A percentile compares a stretch with the other conserved stretches of the same genome.
Conservation (phyloP, 2,888 invertebrate genomes). For the Leucophora obtusa region DNA sequence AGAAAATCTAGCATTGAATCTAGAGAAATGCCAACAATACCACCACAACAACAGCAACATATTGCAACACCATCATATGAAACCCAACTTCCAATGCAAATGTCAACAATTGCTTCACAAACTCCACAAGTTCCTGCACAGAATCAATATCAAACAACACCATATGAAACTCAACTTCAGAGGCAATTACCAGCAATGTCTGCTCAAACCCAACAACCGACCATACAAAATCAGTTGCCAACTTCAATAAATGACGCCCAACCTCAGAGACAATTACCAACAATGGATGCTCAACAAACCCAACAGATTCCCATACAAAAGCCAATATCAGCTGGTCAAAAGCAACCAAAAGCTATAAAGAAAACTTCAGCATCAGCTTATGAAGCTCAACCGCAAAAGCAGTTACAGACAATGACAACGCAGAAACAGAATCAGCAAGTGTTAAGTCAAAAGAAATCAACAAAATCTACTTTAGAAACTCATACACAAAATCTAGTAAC, state of each 20-base stretch:
- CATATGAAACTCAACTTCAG: neutral
- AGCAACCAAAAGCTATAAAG: neutral
- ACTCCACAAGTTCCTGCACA: too few species aligned
- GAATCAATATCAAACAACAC: neutral
- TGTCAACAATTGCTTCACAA: neutral
- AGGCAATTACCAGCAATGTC: neutral
- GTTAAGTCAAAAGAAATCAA: constrained; percentile 42
- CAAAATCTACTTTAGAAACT: constrained; percentile 49
- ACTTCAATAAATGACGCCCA: neutral
- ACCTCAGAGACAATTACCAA: constrained; percentile 9
- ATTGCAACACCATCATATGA: neutral
- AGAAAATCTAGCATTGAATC: constrained; percentile 14
- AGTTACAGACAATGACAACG: constrained; percentile 33
- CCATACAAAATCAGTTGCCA: neutral
- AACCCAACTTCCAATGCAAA: neutral
- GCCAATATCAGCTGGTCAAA: neutral
- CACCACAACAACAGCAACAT: neutral
- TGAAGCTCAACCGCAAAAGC: constrained; percentile 23
- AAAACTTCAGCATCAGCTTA: constrained; percentile 6
- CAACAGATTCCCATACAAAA: too few species aligned
- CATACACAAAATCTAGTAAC: constrained; percentile 5
- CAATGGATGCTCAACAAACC: neutral
- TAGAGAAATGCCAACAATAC: constrained; percentile 1
- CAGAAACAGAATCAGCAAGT: constrained; percentile 58
- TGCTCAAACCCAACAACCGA: neutral